phyloP scores from a whole-genome alignment of 2,113 vertebrate genomes.

The Chunga burmeisteri region DNA sequence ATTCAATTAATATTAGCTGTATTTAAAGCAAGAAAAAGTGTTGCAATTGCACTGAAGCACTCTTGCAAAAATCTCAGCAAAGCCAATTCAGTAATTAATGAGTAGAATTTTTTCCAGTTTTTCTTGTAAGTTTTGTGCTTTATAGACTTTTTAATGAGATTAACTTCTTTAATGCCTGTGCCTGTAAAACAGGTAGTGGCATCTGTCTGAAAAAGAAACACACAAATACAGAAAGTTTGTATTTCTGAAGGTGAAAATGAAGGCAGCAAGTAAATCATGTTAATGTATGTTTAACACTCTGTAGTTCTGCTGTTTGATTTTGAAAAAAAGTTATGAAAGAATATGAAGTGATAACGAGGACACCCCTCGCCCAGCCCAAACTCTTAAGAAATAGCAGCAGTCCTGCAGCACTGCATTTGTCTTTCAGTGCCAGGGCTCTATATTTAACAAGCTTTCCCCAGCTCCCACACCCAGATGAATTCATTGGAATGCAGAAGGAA shows the following conservation, averaged over 20 bases:
- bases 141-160: background rate
- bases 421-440: conserved; percentile 49
- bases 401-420: conserved; percentile 42
- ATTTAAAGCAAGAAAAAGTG: background rate
- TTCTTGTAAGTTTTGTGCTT: background rate
- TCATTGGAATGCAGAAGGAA: conserved; percentile 64
- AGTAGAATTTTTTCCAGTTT: background rate
- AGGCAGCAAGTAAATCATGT: background rate
- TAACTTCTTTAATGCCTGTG: background rate
- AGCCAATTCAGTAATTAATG: background rate
- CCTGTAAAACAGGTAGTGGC: background rate
- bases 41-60: background rate
- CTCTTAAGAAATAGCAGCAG: conserved; percentile 51
- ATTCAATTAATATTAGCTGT: background rate
- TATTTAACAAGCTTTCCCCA: conserved; percentile 62
- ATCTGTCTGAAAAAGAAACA: background rate
- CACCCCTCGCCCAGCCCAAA: conserved; percentile 17
- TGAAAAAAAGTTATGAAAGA: background rate
- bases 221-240: background rate
- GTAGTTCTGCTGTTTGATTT: background rate
- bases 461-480: conserved; percentile 68
- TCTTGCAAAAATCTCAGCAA: background rate
- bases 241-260: background rate
- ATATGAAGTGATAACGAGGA: background rate
- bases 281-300: background rate